These are phyloP conservation scores for Orbicella faveolata DNA, from an alignment of 64 coral and sea anemone species.

Conservation along the genomic window DNA sequence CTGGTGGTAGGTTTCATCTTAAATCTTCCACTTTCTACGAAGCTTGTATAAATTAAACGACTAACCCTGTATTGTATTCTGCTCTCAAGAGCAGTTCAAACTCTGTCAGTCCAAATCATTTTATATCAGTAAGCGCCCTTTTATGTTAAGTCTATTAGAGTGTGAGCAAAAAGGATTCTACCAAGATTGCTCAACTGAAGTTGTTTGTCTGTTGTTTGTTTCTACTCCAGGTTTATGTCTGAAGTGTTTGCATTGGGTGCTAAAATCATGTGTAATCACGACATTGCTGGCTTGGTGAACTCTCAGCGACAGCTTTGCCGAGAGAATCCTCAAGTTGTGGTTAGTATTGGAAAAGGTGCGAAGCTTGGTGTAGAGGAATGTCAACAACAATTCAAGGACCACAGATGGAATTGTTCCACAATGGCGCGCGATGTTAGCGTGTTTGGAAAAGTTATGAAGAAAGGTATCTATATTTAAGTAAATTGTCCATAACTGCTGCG, in stretches of 20 bases:
- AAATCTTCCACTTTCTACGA: not conserved
- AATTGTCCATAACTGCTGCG: not conserved
- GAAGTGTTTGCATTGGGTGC: slow-evolving; percentile 77
- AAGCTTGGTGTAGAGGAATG: slow-evolving; percentile 44
- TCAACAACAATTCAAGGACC: slow-evolving; percentile 15
- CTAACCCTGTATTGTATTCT: not conserved
- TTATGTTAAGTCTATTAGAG: no score
- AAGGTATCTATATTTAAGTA: slow-evolving; percentile 42
- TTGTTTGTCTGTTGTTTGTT: not conserved
- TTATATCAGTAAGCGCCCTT: no score
- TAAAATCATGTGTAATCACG: slow-evolving; percentile 81
- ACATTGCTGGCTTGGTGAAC: slow-evolving; percentile 61
- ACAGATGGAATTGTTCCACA: slow-evolving; percentile 54
- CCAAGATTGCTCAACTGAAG: not conserved
- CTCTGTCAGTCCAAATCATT: not conserved
- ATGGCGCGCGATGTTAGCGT: slow-evolving; percentile 63
- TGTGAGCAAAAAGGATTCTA: not conserved
- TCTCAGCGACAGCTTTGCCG: slow-evolving; percentile 54
- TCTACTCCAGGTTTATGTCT: slow-evolving; percentile 75
- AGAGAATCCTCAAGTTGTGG: slow-evolving; percentile 19
- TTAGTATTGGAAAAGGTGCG: slow-evolving; percentile 44
- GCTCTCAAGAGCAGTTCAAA: not conserved
- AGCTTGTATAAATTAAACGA: not conserved
- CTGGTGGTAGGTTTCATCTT: not conserved
- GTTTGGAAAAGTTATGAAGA: slow-evolving; percentile 89